These are phyloP conservation scores for Conomelus anceps DNA, from an alignment of 2,888 invertebrate species.

Conservation along the genomic window DNA sequence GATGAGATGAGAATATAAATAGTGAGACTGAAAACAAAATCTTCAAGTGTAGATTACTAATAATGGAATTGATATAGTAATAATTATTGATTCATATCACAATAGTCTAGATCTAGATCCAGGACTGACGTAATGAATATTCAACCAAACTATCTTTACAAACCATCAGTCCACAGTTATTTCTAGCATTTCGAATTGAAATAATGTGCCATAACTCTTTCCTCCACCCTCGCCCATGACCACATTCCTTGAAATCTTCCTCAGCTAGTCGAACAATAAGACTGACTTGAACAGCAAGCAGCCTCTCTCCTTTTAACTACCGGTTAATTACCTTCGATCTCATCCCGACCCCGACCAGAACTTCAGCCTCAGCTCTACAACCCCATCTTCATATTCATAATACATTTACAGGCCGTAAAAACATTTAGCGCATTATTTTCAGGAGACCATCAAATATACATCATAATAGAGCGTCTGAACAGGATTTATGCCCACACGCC, in stretches of 20 bases:
- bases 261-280: neutral
- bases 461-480: neutral
- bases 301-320: neutral
- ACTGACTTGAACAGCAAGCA: neutral
- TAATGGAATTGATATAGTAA: too few species aligned
- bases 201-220: neutral
- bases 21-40: too few species aligned
- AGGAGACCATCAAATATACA: conserved; percentile 11
- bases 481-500: conserved; percentile 7
- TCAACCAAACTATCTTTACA: too few species aligned
- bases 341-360: neutral
- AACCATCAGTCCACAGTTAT: too few species aligned
- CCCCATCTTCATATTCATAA: conserved; percentile 1
- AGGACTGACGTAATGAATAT: too few species aligned
- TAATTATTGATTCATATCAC: too few species aligned
- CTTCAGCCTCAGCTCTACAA: too few species aligned
- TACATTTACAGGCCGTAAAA: conserved; percentile 12
- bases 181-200: neutral
- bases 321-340: conserved; percentile 2
- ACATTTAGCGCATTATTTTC: conserved; percentile 11
- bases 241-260: too few species aligned
- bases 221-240: neutral
- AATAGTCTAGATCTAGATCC: too few species aligned
- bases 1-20: too few species aligned
- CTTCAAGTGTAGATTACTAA: too few species aligned